These are phyloP conservation scores for Ophioninae sp. DNA, from an alignment of 2,888 invertebrate genomes.

Conservation along the genomic window DNA sequence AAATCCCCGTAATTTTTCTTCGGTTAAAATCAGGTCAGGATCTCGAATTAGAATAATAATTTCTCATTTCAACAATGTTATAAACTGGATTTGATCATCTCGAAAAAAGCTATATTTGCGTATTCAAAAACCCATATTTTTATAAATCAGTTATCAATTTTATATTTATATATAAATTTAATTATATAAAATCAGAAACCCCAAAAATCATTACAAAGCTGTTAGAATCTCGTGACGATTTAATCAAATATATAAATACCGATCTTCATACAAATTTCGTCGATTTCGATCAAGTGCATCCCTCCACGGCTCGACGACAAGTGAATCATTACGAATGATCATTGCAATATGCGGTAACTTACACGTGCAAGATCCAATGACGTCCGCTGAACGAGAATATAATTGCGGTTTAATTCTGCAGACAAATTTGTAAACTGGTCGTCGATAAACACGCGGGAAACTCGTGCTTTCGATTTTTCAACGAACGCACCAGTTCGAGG, in stretches of 20 bases:
- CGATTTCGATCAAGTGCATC: not conserved
- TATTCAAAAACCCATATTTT: too few species aligned
- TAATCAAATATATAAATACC: not conserved
- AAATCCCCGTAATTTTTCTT: not conserved
- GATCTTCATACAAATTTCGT: not conserved
- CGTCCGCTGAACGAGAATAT: not conserved
- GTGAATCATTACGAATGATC: not conserved
- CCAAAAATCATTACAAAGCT: not conserved
- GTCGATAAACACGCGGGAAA: slow-evolving; percentile 41
- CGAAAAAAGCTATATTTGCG: not conserved
- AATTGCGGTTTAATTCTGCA: slow-evolving; percentile 11
- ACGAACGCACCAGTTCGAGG: not conserved
- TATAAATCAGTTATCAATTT: too few species aligned
- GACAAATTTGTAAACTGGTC: slow-evolving; percentile 38
- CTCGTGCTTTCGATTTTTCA: slow-evolving; percentile 46
- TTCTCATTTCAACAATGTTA: not conserved
- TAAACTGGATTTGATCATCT: not conserved
- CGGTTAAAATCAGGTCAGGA: not conserved
- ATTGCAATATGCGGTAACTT: not conserved
- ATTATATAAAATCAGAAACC: too few species aligned
- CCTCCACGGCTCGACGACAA: not conserved
- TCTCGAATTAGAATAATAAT: not conserved
- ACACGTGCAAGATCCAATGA: slow-evolving; percentile 20
- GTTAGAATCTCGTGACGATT: not conserved
- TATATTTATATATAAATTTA: too few species aligned